Percentiles rank a stretch among this genome's conserved stretches.
Conservation (phyloP, 2,888 invertebrate genomes). For the Agrochola macilenta region DNA sequence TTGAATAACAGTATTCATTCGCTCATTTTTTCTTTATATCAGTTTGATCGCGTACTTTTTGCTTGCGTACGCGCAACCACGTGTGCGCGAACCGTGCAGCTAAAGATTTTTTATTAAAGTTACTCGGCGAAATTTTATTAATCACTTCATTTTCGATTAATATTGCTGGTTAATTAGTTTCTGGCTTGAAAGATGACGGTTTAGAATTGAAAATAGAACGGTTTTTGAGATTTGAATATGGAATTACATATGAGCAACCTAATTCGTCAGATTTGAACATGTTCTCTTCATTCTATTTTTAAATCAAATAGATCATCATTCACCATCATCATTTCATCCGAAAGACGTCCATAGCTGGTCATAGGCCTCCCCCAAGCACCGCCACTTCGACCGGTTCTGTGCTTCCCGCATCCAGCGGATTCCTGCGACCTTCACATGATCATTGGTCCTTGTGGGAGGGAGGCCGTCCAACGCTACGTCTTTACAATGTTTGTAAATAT, state of each 20-base stretch:
- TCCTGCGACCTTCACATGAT: too few species aligned
- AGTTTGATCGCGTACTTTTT: constrained; percentile 70
- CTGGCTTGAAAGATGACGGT: background rate
- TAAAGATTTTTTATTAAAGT: constrained; percentile 65
- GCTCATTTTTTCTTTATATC: constrained; percentile 66
- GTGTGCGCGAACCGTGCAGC: constrained; percentile 66
- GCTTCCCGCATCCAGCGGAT: too few species aligned
- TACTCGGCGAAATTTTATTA: constrained; percentile 78
- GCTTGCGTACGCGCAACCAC: constrained; percentile 60
- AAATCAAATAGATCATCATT: background rate
- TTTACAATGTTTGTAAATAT: too few species aligned
- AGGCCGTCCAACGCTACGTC: too few species aligned
- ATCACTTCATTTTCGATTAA: constrained; percentile 80
- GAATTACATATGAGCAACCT: too few species aligned
- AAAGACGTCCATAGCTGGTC: too few species aligned
- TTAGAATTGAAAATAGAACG: constrained; percentile 15
- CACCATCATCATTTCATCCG: too few species aligned
- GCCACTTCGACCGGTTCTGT: too few species aligned
- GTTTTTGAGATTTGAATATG: background rate
- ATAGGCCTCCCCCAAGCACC: too few species aligned
- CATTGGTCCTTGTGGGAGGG: too few species aligned
- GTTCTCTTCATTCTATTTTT: background rate
- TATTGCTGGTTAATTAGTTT: constrained; percentile 70
- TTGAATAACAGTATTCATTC: constrained; percentile 54
- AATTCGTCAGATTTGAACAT: background rate